These are phyloP conservation scores for Struthidea cinerea DNA, from an alignment of 2,113 vertebrate genomes.

Conservation along the genomic window DNA sequence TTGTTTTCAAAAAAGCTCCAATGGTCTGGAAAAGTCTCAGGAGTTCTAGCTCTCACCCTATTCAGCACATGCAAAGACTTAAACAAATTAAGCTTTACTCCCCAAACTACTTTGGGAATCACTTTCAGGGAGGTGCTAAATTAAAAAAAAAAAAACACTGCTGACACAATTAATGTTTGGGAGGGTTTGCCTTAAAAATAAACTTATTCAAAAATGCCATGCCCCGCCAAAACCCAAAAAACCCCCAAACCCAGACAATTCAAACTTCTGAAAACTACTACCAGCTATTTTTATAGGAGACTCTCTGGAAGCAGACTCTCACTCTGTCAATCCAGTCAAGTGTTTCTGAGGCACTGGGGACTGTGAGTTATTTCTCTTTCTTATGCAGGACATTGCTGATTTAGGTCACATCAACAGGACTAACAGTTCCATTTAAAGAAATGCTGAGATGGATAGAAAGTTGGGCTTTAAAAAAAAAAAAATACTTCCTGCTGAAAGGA, in stretches of 20 bases:
- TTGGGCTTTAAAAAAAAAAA: not conserved
- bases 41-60: not conserved
- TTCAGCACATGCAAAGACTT: not conserved
- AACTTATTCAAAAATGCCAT: not conserved
- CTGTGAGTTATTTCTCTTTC: conserved; percentile 37
- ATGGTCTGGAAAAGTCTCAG: not conserved
- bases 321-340: conserved; percentile 13
- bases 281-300: conserved; percentile 11
- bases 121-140: not conserved
- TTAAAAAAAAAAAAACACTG: not conserved
- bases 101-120: not conserved
- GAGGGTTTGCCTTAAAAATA: not conserved
- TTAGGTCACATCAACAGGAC: conserved; percentile 52
- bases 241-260: not conserved
- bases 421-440: conserved; percentile 58
- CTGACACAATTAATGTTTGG: not conserved
- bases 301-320: not conserved
- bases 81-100: not conserved
- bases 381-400: conserved; percentile 53
- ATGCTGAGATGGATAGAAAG: conserved; percentile 28
- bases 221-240: not conserved
- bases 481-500: conserved; percentile 20
- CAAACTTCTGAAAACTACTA: not conserved
- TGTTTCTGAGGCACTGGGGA: conserved; percentile 9
- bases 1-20: not conserved